These are phyloP conservation scores for Marcusenius ussheri DNA, from an alignment of 2,113 vertebrate species.

Conservation along the genomic window DNA sequence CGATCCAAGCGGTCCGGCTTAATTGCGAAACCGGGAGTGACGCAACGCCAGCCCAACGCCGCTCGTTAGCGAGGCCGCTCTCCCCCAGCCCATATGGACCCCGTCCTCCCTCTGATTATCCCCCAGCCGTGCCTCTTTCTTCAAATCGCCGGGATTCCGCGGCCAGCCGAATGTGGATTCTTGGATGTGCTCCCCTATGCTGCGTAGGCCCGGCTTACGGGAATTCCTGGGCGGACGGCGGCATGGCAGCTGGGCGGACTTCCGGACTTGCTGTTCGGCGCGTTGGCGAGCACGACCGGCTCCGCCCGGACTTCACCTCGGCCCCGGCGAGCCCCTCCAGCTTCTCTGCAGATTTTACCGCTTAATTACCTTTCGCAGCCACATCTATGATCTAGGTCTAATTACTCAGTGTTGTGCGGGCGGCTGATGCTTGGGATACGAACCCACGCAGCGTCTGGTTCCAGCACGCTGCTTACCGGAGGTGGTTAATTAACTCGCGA, in stretches of 20 bases:
- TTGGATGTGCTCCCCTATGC: neutral
- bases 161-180: neutral
- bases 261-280: neutral
- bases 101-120: slow-evolving; percentile 1
- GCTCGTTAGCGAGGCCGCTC: neutral
- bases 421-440: neutral
- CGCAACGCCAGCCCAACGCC: neutral
- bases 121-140: neutral
- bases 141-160: neutral
- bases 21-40: slow-evolving; percentile 15
- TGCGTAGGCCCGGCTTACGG: neutral
- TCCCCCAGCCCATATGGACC: slow-evolving; percentile 11
- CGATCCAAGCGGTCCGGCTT: neutral
- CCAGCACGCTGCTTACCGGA: neutral
- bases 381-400: slow-evolving; percentile 12
- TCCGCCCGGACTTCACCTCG: slow-evolving; percentile 18
- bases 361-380: slow-evolving; percentile 11
- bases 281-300: neutral
- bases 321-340: slow-evolving; percentile 12
- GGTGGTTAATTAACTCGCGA: slow-evolving; percentile 4
- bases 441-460: neutral
- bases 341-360: slow-evolving; percentile 21
- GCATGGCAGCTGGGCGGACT: neutral
- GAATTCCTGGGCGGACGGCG: neutral
- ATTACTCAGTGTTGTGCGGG: slow-evolving; percentile 25